phyloP scores from a whole-genome alignment of 2,888 invertebrate species.

The Diogma glabrata region DNA sequence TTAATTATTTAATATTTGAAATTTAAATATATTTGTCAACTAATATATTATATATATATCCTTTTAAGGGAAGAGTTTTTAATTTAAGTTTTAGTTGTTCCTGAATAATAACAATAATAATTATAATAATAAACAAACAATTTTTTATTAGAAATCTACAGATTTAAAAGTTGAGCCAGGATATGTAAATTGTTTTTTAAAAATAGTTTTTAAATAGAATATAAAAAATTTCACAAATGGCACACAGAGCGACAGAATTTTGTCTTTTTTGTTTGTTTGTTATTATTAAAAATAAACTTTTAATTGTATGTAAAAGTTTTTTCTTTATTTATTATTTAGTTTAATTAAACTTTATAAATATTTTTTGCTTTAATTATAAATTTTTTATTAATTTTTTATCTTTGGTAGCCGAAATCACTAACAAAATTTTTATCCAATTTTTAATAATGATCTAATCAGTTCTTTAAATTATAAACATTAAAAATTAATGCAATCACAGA shows the following conservation, averaged over 20 bases:
- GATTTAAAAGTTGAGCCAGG: conserved; percentile 18
- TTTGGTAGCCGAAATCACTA: conserved; percentile 20
- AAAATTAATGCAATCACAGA: conserved; percentile 20
- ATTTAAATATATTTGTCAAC: too few species aligned
- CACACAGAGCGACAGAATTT: conserved; percentile 11
- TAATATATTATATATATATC: too few species aligned
- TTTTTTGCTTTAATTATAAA: conserved; percentile 17
- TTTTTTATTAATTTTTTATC: conserved; percentile 18
- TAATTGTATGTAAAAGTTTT: conserved; percentile 22
- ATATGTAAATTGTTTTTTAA: too few species aligned
- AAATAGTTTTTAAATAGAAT: conserved; percentile 6
- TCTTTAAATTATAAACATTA: conserved; percentile 20
- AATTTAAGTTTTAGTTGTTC: too few species aligned
- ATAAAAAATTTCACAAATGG: conserved; percentile 10
- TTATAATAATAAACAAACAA: too few species aligned
- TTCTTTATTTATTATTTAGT: conserved; percentile 36
- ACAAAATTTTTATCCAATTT: conserved; percentile 13
- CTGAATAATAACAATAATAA: too few species aligned
- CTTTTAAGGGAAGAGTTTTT: too few species aligned
- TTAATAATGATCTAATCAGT: conserved; percentile 22
- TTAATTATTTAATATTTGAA: too few species aligned
- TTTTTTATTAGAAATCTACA: too few species aligned
- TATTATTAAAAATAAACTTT: neutral
- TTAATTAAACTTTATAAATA: conserved; percentile 22
- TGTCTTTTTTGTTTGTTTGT: conserved; percentile 6